phyloP scores from a whole-genome alignment of 1,140 invertebrate genomes.

The Pemphigus obesinymphae region DNA sequence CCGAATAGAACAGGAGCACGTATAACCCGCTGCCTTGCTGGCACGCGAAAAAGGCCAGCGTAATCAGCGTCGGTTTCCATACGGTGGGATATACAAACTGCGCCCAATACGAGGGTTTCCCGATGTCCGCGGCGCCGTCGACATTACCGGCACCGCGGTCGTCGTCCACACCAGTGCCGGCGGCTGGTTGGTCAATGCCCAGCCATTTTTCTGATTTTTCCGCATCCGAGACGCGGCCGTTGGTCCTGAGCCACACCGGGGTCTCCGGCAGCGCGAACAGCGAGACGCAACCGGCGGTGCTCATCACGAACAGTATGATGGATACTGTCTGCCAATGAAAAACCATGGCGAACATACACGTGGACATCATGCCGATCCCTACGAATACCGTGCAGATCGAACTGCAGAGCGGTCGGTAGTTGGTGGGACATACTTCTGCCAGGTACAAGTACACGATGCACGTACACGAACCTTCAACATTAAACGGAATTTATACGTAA shows the following conservation, averaged over 20 bases:
- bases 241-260: conserved; percentile 58
- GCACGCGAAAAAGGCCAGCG: conserved; percentile 61
- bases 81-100: conserved; percentile 45
- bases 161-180: neutral
- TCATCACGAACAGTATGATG: conserved; percentile 38
- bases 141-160: neutral
- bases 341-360: conserved; percentile 52
- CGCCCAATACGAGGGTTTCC: neutral
- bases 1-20: conserved; percentile 70
- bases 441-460: conserved; percentile 48
- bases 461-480: too few relatives aligned
- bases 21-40: conserved; percentile 70
- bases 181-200: neutral
- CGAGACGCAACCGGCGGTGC: conserved; percentile 49
- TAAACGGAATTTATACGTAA: too few relatives aligned
- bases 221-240: conserved; percentile 56
- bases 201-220: neutral
- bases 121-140: too few relatives aligned
- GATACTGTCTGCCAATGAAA: conserved; percentile 49
- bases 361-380: conserved; percentile 54
- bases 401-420: conserved; percentile 47
- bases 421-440: conserved; percentile 47
- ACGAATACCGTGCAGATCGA: conserved; percentile 53
- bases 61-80: conserved; percentile 61
- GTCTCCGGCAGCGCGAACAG: conserved; percentile 65